phyloP scores from a whole-genome alignment of 2,113 vertebrate genomes.

The Caranx melampygus region DNA sequence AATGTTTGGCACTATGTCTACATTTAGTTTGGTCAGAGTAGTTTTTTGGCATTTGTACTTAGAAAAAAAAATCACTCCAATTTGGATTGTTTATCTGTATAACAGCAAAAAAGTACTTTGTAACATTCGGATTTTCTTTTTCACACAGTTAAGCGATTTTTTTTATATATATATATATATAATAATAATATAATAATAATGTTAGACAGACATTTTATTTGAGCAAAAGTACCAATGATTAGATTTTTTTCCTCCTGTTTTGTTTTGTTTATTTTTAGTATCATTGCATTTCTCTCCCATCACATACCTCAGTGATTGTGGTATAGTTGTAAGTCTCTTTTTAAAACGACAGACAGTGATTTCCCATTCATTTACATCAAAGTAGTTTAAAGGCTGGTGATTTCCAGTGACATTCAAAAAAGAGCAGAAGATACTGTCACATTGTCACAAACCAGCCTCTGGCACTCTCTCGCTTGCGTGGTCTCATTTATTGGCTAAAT shows the following conservation, averaged over 20 bases:
- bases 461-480: slow-evolving; percentile 54
- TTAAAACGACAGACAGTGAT: slow-evolving; percentile 62
- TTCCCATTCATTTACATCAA: slow-evolving; percentile 60
- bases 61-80: slow-evolving; percentile 50
- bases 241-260: slow-evolving; percentile 8
- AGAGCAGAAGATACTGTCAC: slow-evolving; percentile 56
- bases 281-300: slow-evolving; percentile 44
- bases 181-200: slow-evolving; percentile 47
- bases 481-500: slow-evolving; percentile 66
- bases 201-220: slow-evolving; percentile 47
- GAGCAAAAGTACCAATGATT: slow-evolving; percentile 65
- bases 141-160: slow-evolving; percentile 59
- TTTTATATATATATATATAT: slow-evolving; percentile 34
- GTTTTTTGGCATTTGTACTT: slow-evolving; percentile 70
- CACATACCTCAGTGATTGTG: slow-evolving; percentile 52
- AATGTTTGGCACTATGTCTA: slow-evolving; percentile 73
- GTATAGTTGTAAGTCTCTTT: slow-evolving; percentile 54
- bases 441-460: slow-evolving; percentile 68
- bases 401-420: slow-evolving; percentile 74
- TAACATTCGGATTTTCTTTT: slow-evolving; percentile 62
- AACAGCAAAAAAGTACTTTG: slow-evolving; percentile 56
- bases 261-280: slow-evolving; percentile 31
- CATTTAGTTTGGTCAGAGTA: slow-evolving; percentile 71
- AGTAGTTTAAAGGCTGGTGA: slow-evolving; percentile 77
- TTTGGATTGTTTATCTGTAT: slow-evolving; percentile 56